phyloP scores from a whole-genome alignment of 2,888 invertebrate genomes.

The Adineta ricciae region DNA sequence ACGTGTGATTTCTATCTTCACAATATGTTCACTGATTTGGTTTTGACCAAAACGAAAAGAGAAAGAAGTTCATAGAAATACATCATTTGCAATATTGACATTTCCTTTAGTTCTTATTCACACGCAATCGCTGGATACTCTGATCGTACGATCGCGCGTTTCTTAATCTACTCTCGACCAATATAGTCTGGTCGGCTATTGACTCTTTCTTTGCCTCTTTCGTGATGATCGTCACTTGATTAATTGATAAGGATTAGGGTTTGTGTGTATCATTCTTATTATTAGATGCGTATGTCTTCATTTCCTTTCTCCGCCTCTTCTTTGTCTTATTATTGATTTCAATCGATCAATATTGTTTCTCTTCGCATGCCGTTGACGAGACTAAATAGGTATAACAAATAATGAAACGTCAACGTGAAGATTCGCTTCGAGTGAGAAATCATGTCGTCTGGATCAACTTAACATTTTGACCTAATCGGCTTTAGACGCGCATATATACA shows the following conservation, averaged over 20 bases:
- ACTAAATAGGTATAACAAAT: neutral
- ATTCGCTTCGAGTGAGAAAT: neutral
- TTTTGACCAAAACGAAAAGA: neutral
- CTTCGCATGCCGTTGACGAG: neutral
- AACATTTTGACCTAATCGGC: constrained; percentile 15
- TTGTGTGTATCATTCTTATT: constrained; percentile 18
- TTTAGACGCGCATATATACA: neutral
- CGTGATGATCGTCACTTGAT: constrained; percentile 12
- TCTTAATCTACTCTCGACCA: neutral
- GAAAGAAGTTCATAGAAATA: neutral
- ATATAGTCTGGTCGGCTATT: constrained; percentile 12
- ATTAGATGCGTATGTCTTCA: constrained; percentile 7
- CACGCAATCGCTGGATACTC: neutral
- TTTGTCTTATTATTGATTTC: neutral
- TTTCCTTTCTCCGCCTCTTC: neutral
- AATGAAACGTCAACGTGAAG: neutral
- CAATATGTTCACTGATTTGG: neutral
- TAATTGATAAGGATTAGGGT: constrained; percentile 20
- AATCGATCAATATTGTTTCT: neutral
- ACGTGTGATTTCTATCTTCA: neutral
- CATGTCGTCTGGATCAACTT: constrained; percentile 11
- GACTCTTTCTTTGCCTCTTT: constrained; percentile 11
- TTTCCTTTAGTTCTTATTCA: neutral
- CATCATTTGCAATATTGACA: neutral
- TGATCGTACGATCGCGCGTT: neutral